phyloP scores from a whole-genome alignment of 1,140 invertebrate genomes.

The Tetramorium alpestre region DNA sequence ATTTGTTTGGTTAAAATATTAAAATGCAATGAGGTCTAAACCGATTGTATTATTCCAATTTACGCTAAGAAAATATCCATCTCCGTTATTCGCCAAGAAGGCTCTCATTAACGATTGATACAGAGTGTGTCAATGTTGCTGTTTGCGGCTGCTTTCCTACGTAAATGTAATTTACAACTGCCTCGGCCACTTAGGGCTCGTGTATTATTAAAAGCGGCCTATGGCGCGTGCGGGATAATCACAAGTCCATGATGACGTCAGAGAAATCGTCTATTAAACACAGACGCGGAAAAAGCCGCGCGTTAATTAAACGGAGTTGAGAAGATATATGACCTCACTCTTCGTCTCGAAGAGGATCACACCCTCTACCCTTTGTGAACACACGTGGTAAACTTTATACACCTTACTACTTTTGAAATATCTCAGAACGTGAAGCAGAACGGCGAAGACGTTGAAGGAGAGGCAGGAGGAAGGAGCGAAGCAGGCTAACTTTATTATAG shows the following conservation, averaged over 20 bases:
- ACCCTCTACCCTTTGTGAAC: neutral
- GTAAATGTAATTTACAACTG: constrained; percentile 33
- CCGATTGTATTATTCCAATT: neutral
- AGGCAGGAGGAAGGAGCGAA: neutral
- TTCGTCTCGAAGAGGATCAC: neutral
- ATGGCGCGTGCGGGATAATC: neutral
- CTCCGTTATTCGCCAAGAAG: neutral
- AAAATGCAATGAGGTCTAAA: neutral
- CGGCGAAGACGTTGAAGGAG: no score
- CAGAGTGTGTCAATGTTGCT: neutral
- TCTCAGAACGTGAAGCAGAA: neutral
- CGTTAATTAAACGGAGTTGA: constrained; percentile 29
- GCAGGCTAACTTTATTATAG: neutral
- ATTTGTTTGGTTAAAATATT: neutral
- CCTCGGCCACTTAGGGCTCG: neutral
- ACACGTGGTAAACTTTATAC: neutral
- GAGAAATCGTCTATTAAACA: constrained; percentile 24
- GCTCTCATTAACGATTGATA: constrained; percentile 8
- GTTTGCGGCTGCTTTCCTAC: neutral
- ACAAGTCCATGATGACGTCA: constrained; percentile 11
- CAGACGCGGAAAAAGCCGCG: neutral
- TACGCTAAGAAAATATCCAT: neutral
- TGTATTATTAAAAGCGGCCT: constrained; percentile 37
- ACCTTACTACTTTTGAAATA: neutral
- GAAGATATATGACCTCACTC: neutral